These are phyloP conservation scores for Crotalus helleri DNA, from an alignment of 2,113 vertebrate genomes.

Conservation along the genomic window DNA sequence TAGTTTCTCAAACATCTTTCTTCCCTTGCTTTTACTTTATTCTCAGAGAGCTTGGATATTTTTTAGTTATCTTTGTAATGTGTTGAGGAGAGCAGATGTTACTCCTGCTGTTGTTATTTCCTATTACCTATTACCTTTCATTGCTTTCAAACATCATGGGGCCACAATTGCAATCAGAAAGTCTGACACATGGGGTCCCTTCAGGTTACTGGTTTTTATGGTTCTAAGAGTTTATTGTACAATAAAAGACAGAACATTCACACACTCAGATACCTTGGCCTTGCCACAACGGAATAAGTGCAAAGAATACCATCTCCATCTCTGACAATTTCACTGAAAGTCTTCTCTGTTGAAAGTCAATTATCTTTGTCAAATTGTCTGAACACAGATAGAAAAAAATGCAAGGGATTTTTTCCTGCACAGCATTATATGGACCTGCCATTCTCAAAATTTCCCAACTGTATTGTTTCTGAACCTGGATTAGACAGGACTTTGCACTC, in stretches of 20 bases:
- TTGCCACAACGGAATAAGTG: background rate
- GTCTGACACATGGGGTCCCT: background rate
- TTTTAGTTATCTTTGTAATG: background rate
- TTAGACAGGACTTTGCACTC: background rate
- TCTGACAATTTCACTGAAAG: too few species aligned
- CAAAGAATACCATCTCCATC: too few species aligned
- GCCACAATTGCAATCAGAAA: background rate
- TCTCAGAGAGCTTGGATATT: background rate
- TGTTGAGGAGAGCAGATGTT: background rate
- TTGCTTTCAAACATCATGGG: background rate
- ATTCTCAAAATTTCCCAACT: background rate
- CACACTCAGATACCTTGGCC: background rate
- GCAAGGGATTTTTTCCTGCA: too few species aligned
- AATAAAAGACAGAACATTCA: background rate
- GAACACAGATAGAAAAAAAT: too few species aligned
- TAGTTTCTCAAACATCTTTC: background rate
- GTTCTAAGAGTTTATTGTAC: background rate
- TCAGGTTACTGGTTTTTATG: background rate
- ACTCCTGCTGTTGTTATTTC: background rate
- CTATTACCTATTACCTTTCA: background rate
- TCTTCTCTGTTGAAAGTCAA: too few species aligned
- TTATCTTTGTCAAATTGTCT: too few species aligned
- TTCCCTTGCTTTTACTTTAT: background rate
- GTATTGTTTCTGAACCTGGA: background rate
- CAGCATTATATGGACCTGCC: background rate